A percentile compares a stretch with the other conserved stretches of the same genome.
Conservation (phyloP, 2,797 vertebrate species). For the Anguilla megastoma region DNA sequence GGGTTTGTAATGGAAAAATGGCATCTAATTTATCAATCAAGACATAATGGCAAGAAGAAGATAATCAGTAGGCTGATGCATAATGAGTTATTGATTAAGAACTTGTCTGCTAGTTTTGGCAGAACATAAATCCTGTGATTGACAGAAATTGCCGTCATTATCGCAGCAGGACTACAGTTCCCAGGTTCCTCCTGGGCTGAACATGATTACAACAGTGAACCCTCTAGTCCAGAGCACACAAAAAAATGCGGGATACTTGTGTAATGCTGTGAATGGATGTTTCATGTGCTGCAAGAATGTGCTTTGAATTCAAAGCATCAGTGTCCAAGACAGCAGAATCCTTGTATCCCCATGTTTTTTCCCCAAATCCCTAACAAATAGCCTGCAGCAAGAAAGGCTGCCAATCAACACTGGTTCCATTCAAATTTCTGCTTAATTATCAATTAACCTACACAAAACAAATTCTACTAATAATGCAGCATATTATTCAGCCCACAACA, state of each 20-base stretch:
- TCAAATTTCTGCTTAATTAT: neutral
- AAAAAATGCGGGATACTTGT: neutral
- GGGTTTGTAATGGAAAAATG: neutral
- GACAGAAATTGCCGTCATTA: neutral
- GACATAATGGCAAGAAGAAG: neutral
- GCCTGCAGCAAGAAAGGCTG: neutral
- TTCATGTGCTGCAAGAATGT: neutral
- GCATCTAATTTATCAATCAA: neutral
- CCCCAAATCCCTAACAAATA: neutral
- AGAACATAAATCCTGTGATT: neutral
- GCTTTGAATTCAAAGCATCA: neutral
- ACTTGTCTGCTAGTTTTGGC: neutral
- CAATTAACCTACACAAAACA: neutral
- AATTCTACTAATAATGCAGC: neutral
- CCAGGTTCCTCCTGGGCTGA: neutral
- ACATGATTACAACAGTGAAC: neutral
- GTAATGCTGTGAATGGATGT: neutral
- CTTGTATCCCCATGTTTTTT: neutral
- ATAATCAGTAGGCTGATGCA: neutral
- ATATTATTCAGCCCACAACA: neutral
- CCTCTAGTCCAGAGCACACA: neutral
- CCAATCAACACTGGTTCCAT: neutral
- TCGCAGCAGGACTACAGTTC: slow-evolving; percentile 12
- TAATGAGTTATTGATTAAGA: neutral
- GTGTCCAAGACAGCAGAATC: neutral